A percentile compares a stretch with the other conserved stretches of the same genome.
Conservation (phyloP, 2,888 invertebrate genomes). For the Myopa tessellatipennis region DNA sequence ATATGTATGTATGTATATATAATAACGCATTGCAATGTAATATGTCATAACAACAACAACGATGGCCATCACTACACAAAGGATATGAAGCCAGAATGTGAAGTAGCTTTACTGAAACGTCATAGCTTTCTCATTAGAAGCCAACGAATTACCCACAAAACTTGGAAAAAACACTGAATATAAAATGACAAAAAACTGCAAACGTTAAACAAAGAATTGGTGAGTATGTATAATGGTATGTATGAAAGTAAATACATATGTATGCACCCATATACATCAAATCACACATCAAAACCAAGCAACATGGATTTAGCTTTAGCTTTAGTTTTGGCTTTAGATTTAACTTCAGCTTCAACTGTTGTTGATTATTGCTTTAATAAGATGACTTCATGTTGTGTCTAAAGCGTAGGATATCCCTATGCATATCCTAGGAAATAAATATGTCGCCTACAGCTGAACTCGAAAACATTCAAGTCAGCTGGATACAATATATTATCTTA, state of each 20-base stretch:
- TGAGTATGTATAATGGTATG: neutral
- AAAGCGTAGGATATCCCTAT: conserved; percentile 7
- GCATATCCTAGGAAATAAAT: conserved; percentile 52
- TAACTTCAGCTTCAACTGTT: too few species aligned
- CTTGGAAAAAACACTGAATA: neutral
- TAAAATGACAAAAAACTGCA: conserved; percentile 11
- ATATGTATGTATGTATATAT: too few species aligned
- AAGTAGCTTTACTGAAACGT: conserved; percentile 1
- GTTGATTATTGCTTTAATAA: too few species aligned
- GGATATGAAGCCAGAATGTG: neutral
- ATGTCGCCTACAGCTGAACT: too few species aligned
- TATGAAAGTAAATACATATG: neutral
- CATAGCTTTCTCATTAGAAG: conserved; percentile 23
- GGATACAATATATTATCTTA: conserved; percentile 59
- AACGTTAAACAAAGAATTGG: neutral
- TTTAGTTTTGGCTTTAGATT: too few species aligned
- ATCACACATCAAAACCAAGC: neutral
- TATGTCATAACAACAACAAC: neutral
- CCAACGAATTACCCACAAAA: conserved; percentile 17
- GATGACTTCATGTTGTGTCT: neutral
- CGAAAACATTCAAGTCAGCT: conserved; percentile 59
- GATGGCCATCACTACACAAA: too few species aligned
- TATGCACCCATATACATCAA: neutral
- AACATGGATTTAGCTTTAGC: too few species aligned
- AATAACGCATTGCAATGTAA: neutral